Conservation (phyloP, 2,113 vertebrate genomes). For the Dipodomys spectabilis region DNA sequence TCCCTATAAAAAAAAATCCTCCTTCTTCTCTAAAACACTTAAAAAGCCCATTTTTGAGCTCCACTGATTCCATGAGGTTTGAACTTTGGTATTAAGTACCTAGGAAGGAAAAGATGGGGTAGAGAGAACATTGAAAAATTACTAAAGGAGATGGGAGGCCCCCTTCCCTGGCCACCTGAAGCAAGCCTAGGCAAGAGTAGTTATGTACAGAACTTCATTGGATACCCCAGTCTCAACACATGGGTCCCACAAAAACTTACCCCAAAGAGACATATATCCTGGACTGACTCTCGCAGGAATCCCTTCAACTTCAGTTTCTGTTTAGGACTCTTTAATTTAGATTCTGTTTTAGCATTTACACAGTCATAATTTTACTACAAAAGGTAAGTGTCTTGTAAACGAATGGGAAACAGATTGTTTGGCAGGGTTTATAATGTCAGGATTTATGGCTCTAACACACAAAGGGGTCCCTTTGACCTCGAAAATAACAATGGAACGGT, state of each 20-base stretch:
- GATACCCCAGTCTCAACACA: neutral
- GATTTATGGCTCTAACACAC: constrained; percentile 73
- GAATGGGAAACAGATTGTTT: constrained; percentile 74
- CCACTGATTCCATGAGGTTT: constrained; percentile 78
- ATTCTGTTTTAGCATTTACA: constrained; percentile 30
- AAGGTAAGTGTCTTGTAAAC: constrained; percentile 73
- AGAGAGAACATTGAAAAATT: neutral
- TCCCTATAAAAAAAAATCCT: constrained; percentile 79
- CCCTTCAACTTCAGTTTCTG: neutral
- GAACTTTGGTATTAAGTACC: constrained; percentile 74
- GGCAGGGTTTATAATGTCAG: constrained; percentile 70
- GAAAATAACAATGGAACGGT: constrained; percentile 74
- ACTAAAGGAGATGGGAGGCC: neutral
- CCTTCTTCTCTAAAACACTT: constrained; percentile 56
- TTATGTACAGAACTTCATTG: accelerated
- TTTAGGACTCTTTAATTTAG: neutral
- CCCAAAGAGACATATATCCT: neutral
- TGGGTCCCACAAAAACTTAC: accelerated
- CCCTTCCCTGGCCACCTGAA: neutral
- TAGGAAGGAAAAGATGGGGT: constrained; percentile 31
- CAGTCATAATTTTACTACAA: constrained; percentile 68
- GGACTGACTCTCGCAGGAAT: too few relatives aligned
- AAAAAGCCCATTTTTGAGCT: constrained; percentile 78
- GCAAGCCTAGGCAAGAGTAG: accelerated
- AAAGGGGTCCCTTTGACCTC: constrained; percentile 77